Base-by-base conservation (phyloP, 92 coral and sea anemone genomes). In the Zoanthus gigantus region DNA sequence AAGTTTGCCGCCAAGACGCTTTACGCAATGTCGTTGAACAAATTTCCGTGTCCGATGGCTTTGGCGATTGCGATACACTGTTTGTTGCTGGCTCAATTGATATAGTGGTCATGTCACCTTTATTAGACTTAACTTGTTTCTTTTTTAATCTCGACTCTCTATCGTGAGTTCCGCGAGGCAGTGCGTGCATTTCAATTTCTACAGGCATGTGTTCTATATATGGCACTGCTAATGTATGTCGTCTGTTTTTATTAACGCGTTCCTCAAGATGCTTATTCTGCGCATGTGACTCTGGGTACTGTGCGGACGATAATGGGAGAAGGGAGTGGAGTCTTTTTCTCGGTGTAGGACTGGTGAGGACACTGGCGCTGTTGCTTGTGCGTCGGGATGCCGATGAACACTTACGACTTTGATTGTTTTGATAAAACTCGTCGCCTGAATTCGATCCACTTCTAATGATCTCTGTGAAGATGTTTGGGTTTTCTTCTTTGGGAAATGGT, bases 401-500 rank as follows among this genome's bases (percentile, higher is more conserved):
- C 72, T 87, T 57, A 7, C 72, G 90, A 28, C 72, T 16, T 1
- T 74, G 34, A 56, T 47, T 18, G 17, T 37, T 78, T 10, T 57
- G 29, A 48, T 47, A 73, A 44, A 23, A 58, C 68, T 88, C 91
- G 71, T 85, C 83, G 53, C 80, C 76, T 7, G 77, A 83, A 42
- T 79, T 72, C 14, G 79, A 79, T 18, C 32, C 60, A 31, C 89
- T 89, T 23, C 76, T 87, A 75, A 90, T 91, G 6, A 89, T 79
- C 78, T 90, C 87, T 6, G 80, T 88, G 31, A 94, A 79, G 48
- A 93, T 83, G 67, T 93, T 93, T 0, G 93, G 92, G 79, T 90
- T 87, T n/a, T 90, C 89, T 31, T 91, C 90, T 44, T 90, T 89
- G 15, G 92, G 98, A 67, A 97, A 93, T 17, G 99, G 96, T 60